Conservation (phyloP, 2,797 vertebrate species). For the Harpagifer antarcticus region DNA sequence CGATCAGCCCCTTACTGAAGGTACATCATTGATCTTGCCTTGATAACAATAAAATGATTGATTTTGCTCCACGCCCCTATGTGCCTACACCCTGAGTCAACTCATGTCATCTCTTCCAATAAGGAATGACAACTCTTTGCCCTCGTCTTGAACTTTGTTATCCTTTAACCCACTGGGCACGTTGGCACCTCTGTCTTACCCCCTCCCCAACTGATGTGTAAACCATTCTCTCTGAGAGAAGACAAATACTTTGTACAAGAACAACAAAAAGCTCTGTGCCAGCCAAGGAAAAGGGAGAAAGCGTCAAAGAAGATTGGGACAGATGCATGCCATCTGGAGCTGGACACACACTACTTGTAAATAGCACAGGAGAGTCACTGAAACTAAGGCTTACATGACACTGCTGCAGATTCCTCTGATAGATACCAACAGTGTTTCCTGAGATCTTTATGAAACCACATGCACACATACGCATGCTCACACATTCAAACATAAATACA, state of each 20-base stretch:
- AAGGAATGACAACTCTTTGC: constrained; percentile 37
- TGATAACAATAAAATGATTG: constrained; percentile 67
- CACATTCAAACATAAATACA: constrained; percentile 68
- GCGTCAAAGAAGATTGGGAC: constrained; percentile 54
- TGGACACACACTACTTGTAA: constrained; percentile 82
- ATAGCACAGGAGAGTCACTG: constrained; percentile 80
- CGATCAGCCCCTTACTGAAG: constrained; percentile 56
- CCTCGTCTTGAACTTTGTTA: constrained; percentile 41
- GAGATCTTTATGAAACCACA: constrained; percentile 73
- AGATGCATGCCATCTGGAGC: constrained; percentile 68
- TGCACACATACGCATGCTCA: constrained; percentile 70
- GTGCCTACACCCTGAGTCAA: constrained; percentile 70
- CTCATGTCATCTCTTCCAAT: constrained; percentile 36
- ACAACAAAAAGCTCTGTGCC: constrained; percentile 78
- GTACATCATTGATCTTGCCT: constrained; percentile 69
- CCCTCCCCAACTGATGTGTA: constrained; percentile 70
- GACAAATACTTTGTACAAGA: constrained; percentile 75
- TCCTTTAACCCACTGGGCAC: constrained; percentile 70
- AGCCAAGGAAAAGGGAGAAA: constrained; percentile 75
- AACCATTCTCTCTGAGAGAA: constrained; percentile 77
- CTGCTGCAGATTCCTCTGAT: constrained; percentile 78
- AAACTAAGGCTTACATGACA: constrained; percentile 78
- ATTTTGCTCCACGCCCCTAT: constrained; percentile 71
- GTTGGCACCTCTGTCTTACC: constrained; percentile 88
- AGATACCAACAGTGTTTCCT: constrained; percentile 77